These are phyloP conservation scores for Parauchenoglanis punctatus DNA, from an alignment of 2,797 vertebrate genomes.

Conservation along the genomic window DNA sequence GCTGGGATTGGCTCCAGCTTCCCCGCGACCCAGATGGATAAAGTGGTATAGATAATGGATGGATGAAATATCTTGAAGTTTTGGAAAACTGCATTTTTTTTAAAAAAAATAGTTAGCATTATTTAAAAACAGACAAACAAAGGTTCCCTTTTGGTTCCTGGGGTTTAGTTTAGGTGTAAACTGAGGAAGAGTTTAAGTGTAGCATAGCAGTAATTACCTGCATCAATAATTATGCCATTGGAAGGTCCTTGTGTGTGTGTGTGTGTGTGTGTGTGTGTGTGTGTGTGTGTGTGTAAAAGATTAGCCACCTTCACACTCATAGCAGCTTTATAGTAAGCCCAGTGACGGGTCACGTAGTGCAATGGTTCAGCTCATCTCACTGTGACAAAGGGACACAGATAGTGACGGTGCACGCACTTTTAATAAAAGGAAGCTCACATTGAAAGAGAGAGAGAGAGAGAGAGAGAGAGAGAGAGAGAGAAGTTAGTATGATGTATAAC, in stretches of 20 bases:
- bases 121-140: background rate
- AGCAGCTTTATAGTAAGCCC: slow-evolving; percentile 30
- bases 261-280: slow-evolving; percentile 23
- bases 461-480: slow-evolving; percentile 24
- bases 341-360: slow-evolving; percentile 30
- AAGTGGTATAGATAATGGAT: too few species aligned
- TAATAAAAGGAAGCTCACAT: slow-evolving; percentile 25
- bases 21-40: too few species aligned
- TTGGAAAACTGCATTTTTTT: background rate
- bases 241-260: background rate
- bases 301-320: slow-evolving; percentile 37
- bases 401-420: slow-evolving; percentile 44
- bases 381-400: slow-evolving; percentile 41
- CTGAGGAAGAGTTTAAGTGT: background rate
- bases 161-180: background rate
- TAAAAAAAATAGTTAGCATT: background rate
- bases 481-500: background rate
- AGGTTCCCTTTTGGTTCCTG: background rate
- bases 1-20: too few species aligned
- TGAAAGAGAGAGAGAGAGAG: background rate
- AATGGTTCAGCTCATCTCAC: slow-evolving; percentile 37
- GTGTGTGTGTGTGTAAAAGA: slow-evolving; percentile 19
- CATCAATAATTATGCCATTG: background rate
- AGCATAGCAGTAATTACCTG: background rate
- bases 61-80: background rate